Evolutionary conservation across 2,797 vertebrate species (phyloP).

Genomic region (Xiphorhynchus erythropygius): DNA sequence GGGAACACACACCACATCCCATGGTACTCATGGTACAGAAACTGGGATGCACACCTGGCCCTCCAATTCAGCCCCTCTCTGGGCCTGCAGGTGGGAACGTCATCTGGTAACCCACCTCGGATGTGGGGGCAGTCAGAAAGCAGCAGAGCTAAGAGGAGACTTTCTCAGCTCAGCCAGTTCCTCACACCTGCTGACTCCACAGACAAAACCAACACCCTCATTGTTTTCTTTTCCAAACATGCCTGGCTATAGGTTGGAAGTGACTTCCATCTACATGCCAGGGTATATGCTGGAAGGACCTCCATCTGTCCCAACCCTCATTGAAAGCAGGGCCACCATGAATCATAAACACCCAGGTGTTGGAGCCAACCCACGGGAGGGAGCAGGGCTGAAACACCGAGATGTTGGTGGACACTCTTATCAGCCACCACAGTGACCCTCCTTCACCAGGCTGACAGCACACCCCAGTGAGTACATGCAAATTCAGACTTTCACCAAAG

Average conservation of each 20-base stretch:
- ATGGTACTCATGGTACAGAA: rapidly evolving
- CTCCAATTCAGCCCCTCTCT: rapidly evolving
- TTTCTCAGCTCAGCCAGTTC: neutral
- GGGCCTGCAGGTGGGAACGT: neutral
- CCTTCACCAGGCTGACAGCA: neutral
- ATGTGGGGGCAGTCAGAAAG: neutral
- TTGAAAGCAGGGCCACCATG: neutral
- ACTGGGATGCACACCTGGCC: neutral
- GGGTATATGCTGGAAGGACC: neutral
- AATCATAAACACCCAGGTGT: rapidly evolving
- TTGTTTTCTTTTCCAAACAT: rapidly evolving
- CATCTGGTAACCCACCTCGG: neutral
- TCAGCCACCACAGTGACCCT: neutral
- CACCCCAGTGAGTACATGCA: rapidly evolving
- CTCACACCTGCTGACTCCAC: neutral
- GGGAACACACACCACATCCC: rapidly evolving
- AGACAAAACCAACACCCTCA: neutral
- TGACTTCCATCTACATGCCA: rapidly evolving
- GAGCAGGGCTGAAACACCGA: neutral
- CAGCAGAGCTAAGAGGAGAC: neutral
- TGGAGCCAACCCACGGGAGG: rapidly evolving
- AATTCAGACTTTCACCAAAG: neutral
- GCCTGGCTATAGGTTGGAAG: neutral
- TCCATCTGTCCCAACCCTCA: neutral
- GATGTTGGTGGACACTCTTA: neutral